Evolutionary conservation across 64 coral and sea anemone genomes (phyloP), one percentile per base, ranked within the genome.

Genomic region (Platygyra sinensis): DNA sequence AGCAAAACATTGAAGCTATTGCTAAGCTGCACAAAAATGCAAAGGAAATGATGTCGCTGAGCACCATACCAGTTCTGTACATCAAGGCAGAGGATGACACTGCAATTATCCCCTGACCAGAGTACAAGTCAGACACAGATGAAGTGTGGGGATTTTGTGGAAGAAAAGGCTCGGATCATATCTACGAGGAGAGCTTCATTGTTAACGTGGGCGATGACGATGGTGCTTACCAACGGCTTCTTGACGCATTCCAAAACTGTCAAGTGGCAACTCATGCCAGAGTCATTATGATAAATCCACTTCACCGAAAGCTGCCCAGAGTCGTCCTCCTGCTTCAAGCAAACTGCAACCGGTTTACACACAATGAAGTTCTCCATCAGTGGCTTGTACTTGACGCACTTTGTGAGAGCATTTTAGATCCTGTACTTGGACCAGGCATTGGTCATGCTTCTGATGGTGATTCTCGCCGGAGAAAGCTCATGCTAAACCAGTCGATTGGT

Each of bases 131-230:
- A 24, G 74, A 92, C 3, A 59, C 62, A 20, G 90, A 92, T 46
- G 90, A 92, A 52, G 83, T 92, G 14, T 87, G 90, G 90, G 81
- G 82, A n/a, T 92, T 92, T 62, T 92, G 90, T 36, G 83, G 75
- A 15, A 87, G 52, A n/a, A 62, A 92, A 92, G 74, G 62, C 2
- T 7, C 1, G 0, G 13, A 38, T 42, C 83, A 92, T 65, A 51
- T 92, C 20, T 92, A 83, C 10, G 50, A 79, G 22, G 75, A 92
- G 24, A 79, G 73, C 55, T 92, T 79, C 28, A 16, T 92, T 51
- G 82, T 87, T n/a, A 87, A 86, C 2, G 74, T 92, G 0, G 90
- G 90, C 10, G 28, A 92, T 39, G 90, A 87, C 20, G 74, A 87
- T 65, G 24, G 65, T 10, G 90, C 83, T 22, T 87, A 87, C 50